These are phyloP conservation scores for Morone saxatilis DNA, from an alignment of 2,113 vertebrate genomes.

Conservation along the genomic window DNA sequence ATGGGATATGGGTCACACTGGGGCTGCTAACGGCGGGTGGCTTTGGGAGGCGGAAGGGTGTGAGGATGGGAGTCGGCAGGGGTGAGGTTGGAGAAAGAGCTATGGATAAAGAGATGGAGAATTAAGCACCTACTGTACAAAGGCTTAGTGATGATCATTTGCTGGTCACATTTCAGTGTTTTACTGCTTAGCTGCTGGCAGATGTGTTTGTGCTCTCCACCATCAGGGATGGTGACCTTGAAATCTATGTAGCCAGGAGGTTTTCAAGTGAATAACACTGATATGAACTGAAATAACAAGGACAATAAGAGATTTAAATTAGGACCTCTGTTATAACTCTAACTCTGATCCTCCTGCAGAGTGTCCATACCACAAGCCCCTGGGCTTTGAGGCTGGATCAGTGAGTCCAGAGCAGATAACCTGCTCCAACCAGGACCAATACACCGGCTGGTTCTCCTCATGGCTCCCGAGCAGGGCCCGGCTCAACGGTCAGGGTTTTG, in stretches of 20 bases:
- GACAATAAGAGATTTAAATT: too few relatives aligned
- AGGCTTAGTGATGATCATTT: conserved; percentile 43
- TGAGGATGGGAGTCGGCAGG: conserved; percentile 25
- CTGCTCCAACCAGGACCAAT: conserved; percentile 96
- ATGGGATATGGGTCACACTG: conserved; percentile 64
- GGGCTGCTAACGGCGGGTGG: conserved; percentile 33
- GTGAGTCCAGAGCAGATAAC: conserved; percentile 92
- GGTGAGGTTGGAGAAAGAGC: conserved; percentile 11
- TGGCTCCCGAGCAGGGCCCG: conserved; percentile 94
- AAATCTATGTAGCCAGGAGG: neutral
- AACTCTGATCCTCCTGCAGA: conserved; percentile 81
- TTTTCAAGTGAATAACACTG: neutral
- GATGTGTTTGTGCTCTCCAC: conserved; percentile 23
- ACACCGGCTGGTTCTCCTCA: conserved; percentile 96
- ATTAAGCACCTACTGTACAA: conserved; percentile 20
- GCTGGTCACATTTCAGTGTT: conserved; percentile 28
- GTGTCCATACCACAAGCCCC: conserved; percentile 94
- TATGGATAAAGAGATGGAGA: conserved; percentile 36
- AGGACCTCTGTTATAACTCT: neutral
- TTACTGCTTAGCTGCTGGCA: conserved; percentile 5
- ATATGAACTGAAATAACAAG: neutral
- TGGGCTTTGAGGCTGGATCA: conserved; percentile 95
- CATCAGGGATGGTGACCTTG: neutral
- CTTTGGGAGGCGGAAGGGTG: conserved; percentile 3
- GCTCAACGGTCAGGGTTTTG: conserved; percentile 96